Evolutionary conservation across 35 echinoderm and acorn worm genomes (phyloP).

Genomic region (Apostichopus parvimensis): DNA sequence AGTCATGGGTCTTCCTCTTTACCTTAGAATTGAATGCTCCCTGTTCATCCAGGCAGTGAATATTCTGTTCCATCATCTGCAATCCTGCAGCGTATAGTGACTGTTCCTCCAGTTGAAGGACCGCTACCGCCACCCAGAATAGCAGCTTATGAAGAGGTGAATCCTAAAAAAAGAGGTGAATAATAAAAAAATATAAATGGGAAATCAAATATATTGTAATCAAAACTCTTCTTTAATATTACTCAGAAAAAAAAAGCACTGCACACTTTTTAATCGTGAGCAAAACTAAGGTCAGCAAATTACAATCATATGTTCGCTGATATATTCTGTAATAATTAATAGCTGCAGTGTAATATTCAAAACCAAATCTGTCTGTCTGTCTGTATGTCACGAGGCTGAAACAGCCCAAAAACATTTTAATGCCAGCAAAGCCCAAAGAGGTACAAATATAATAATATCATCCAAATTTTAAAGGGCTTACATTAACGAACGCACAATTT

Average conservation of each 20-base stretch:
- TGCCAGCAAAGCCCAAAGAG: too few species aligned
- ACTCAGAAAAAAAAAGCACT: not conserved
- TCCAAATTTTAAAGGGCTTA: too few species aligned
- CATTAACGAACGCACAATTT: too few species aligned
- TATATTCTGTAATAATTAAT: too few species aligned
- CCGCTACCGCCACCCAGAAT: constrained; percentile 97
- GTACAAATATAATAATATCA: too few species aligned
- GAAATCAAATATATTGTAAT: not conserved
- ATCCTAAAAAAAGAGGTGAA: constrained; percentile 46
- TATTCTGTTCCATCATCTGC: constrained; percentile 92
- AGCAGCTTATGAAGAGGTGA: constrained; percentile 86
- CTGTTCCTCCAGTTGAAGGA: constrained; percentile 91
- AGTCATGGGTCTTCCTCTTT: not conserved
- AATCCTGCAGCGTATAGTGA: constrained; percentile 90
- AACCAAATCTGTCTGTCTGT: too few species aligned
- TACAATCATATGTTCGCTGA: too few species aligned
- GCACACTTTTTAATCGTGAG: too few species aligned
- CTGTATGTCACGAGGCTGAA: too few species aligned
- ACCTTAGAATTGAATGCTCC: constrained; percentile 89
- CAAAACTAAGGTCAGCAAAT: too few species aligned
- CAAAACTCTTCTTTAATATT: constrained; percentile 57
- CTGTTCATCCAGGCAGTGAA: constrained; percentile 87
- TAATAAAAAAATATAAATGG: not conserved
- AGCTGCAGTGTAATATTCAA: too few species aligned
- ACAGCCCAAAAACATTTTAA: too few species aligned